Base-by-base conservation (phyloP, 2,888 invertebrate genomes). In the Perithous albicinctus region DNA sequence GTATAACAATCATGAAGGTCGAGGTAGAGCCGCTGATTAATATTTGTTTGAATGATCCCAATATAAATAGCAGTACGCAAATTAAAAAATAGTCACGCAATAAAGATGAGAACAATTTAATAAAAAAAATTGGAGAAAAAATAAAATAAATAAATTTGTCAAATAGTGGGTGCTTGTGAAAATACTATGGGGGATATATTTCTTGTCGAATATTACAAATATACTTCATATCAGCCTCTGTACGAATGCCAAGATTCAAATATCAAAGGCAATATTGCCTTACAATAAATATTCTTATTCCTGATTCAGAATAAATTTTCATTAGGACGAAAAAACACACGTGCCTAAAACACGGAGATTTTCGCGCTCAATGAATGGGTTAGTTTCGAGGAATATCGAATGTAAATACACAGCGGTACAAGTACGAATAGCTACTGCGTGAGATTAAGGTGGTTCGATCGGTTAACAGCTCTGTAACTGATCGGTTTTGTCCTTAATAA, bases 251-350 rank as follows among this genome's bases (percentile, higher is more conserved):
- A 84, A 85, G 84, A 85, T 86, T 84, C 78, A 81, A 74, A 74
- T 85, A 86, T 78, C 83, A 85, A 87, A 88, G 85, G 80, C 85
- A 88, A 87, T 77, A 85, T 85, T 86, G 87, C 83, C 86, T 86
- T 81, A 85, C 77, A 75, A 86, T 84, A 59, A 88, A 87, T 86
- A 86, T 59, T 67, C 83, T 86, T 80, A 86, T 86, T 85, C 85
- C 70, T 80, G 76, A 84, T 81, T 85, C 83, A 80, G 51, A 88
- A 88, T 84, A 86, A 86, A 59, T 84, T 83, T 77, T 86, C 64
- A 63, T 82, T 81, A 61, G 74, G 61, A 74, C n/a, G n/a, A 78
- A 64, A 59, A 63, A 23, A 23, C 1, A n/a, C 38, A 15, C 18
- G 67, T 76, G 72, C 76, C 80, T 85, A 85, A 79, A 83, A 74